Evolutionary conservation across 2,797 vertebrate species (phyloP).

Genomic region (Capromys pilorides): DNA sequence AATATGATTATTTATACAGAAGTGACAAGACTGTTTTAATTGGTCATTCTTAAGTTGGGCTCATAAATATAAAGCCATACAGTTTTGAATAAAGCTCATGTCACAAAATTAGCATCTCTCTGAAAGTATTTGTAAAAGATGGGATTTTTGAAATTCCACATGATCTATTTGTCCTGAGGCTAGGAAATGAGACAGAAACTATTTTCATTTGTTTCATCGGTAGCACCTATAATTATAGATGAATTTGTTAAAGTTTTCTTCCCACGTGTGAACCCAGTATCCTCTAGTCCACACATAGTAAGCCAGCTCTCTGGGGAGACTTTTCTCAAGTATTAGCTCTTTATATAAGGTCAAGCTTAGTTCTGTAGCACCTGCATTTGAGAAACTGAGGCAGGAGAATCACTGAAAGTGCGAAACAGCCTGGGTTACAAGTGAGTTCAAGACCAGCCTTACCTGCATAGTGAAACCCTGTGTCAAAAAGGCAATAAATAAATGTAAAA

Average conservation of each 20-base stretch:
- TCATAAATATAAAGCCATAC: constrained; percentile 27
- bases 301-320: neutral
- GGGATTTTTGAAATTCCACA: neutral
- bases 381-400: neutral
- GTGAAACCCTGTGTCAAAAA: neutral
- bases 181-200: neutral
- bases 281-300: fast-evolving
- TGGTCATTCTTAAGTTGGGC: constrained; percentile 28
- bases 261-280: neutral
- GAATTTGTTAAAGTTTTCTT: neutral
- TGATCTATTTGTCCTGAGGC: neutral
- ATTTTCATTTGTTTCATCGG: neutral
- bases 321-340: neutral
- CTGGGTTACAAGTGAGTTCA: neutral
- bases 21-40: neutral
- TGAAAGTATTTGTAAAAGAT: neutral
- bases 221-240: neutral
- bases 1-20: constrained; percentile 18
- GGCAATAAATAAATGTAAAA: neutral
- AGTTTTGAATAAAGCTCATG: neutral
- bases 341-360: neutral
- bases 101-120: neutral
- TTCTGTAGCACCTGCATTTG: neutral
- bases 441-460: neutral
- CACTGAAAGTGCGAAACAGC: fast-evolving